Conservation (phyloP, 2,113 vertebrate species). For the Ibidorhyncha struthersii region DNA sequence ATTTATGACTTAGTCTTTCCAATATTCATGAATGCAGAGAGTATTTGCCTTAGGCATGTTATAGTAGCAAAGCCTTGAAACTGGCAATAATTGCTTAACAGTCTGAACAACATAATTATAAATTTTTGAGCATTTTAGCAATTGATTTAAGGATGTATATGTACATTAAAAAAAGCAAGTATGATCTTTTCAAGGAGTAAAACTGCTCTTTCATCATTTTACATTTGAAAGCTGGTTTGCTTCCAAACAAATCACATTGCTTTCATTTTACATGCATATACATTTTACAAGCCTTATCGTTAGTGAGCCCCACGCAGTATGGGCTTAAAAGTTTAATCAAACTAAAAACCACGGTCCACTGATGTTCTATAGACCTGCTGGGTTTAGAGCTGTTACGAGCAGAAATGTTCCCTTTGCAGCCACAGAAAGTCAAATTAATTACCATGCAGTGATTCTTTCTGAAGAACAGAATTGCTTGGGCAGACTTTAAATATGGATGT, state of each 20-base stretch:
- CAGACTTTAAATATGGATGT: neutral
- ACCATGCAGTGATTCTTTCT: neutral
- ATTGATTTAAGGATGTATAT: constrained; percentile 24
- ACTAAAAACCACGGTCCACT: neutral
- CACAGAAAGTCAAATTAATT: constrained; percentile 21
- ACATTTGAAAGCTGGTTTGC: neutral
- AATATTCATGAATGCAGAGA: constrained; percentile 66
- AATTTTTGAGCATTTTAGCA: constrained; percentile 41
- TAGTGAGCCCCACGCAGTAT: neutral
- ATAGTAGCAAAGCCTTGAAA: constrained; percentile 45
- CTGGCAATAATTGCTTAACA: constrained; percentile 61
- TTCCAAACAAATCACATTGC: neutral
- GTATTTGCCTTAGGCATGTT: constrained; percentile 63
- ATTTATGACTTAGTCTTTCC: constrained; percentile 68
- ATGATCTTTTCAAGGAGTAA: constrained; percentile 6
- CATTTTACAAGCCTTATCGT: neutral
- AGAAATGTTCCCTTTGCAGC: constrained; percentile 3
- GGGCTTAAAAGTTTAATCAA: constrained; percentile 44
- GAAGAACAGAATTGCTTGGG: neutral
- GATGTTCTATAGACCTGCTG: constrained; percentile 10
- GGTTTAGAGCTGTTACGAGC: neutral
- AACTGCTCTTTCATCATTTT: neutral
- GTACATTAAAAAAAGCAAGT: neutral
- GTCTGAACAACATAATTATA: constrained; percentile 54
- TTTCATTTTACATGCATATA: neutral